A percentile compares a stretch with the other conserved stretches of the same genome.
These are phyloP conservation scores for Pyrocephalus nanus DNA, from an alignment of 2,797 vertebrate species.

Conservation along the genomic window DNA sequence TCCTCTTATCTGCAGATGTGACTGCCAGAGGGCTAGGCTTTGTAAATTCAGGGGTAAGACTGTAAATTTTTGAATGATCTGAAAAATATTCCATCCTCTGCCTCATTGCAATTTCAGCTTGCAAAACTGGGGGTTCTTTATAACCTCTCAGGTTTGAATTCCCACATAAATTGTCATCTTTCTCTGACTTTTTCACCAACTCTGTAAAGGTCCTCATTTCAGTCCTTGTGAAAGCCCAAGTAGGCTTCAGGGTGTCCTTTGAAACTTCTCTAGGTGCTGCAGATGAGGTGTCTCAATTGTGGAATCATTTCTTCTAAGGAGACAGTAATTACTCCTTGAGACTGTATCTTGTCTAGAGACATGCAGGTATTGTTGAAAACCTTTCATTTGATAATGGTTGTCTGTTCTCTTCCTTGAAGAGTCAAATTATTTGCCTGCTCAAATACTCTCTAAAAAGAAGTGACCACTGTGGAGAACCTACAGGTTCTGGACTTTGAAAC, in stretches of 20 bases:
- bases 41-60: neutral
- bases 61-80: neutral
- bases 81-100: neutral
- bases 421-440: neutral
- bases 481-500: neutral
- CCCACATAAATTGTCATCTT: neutral
- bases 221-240: neutral
- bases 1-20: neutral
- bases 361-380: neutral
- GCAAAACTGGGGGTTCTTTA: neutral
- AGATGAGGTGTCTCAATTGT: neutral
- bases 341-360: neutral
- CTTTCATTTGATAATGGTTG: neutral
- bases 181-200: neutral
- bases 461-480: neutral
- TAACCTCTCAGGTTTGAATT: neutral
- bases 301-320: neutral
- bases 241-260: neutral
- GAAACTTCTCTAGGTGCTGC: neutral
- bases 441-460: neutral
- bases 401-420: neutral
- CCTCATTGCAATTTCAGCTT: neutral
- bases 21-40: neutral
- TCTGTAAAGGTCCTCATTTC: neutral
- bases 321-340: neutral